Evolutionary conservation across 2,888 invertebrate genomes (phyloP).

Genomic region (Sinelater perroti): DNA sequence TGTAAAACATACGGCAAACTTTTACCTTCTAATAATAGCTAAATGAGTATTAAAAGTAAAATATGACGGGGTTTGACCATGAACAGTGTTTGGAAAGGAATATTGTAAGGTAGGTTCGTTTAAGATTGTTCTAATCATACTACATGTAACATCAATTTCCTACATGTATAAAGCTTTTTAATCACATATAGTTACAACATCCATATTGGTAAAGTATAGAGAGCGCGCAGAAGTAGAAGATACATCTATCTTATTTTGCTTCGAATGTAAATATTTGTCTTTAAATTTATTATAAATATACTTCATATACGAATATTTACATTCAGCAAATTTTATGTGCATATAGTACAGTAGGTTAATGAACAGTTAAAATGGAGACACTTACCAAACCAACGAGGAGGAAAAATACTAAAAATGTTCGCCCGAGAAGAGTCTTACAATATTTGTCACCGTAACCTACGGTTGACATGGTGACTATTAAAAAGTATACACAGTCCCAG

Average conservation of each 20-base stretch:
- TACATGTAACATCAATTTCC: background rate
- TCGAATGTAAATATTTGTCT: too few species aligned
- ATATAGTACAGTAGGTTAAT: too few species aligned
- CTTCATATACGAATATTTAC: too few species aligned
- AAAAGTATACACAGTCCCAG: constrained; percentile 99
- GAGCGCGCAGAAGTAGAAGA: too few species aligned
- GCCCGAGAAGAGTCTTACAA: constrained; percentile 97
- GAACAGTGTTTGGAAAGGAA: background rate
- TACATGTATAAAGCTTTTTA: background rate
- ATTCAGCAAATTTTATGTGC: too few species aligned
- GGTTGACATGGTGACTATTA: constrained; percentile 99
- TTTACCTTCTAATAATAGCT: background rate
- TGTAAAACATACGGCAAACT: background rate
- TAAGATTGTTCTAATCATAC: too few species aligned
- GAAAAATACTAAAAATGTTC: constrained; percentile 99
- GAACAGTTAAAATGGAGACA: too few species aligned
- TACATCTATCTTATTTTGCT: too few species aligned
- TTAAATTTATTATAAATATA: too few species aligned
- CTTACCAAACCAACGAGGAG: constrained; percentile 99
- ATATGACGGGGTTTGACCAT: too few species aligned
- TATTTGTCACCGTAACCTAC: constrained; percentile 99
- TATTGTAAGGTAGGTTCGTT: background rate
- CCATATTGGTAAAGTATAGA: background rate
- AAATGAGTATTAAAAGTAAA: too few species aligned
- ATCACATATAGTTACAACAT: background rate